phyloP scores from a whole-genome alignment of 2,888 invertebrate species.

The Nephrotoma appendiculata region DNA sequence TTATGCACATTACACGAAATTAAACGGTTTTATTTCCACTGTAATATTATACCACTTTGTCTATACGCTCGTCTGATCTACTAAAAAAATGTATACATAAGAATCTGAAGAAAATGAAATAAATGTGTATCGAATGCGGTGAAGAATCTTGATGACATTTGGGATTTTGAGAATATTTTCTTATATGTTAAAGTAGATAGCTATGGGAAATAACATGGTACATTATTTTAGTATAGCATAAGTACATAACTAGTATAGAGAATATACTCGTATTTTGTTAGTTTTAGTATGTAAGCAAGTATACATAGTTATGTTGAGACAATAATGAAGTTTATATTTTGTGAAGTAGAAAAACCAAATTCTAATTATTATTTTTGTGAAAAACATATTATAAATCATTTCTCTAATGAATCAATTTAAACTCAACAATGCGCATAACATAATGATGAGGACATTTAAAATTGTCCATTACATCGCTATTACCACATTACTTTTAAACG shows the following conservation, averaged over 20 bases:
- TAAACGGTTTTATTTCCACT: not conserved
- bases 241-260: not conserved
- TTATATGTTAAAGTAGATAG: not conserved
- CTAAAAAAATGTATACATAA: not conserved
- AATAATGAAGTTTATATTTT: not conserved
- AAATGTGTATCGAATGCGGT: not conserved
- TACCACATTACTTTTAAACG: not conserved
- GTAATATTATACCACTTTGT: not conserved
- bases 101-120: not conserved
- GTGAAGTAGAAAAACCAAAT: not conserved
- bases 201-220: not conserved
- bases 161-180: constrained; percentile 3
- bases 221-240: not conserved
- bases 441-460: not conserved
- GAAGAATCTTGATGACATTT: constrained; percentile 4
- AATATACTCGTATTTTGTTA: not conserved
- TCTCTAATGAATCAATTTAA: not conserved
- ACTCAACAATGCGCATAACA: not conserved
- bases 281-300: not conserved
- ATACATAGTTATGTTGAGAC: not conserved
- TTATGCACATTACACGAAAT: not conserved
- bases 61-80: not conserved
- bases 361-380: not conserved
- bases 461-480: not conserved
- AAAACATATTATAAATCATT: not conserved